Evolutionary conservation across 2,888 invertebrate species (phyloP).

Genomic region (Drepana falcataria): DNA sequence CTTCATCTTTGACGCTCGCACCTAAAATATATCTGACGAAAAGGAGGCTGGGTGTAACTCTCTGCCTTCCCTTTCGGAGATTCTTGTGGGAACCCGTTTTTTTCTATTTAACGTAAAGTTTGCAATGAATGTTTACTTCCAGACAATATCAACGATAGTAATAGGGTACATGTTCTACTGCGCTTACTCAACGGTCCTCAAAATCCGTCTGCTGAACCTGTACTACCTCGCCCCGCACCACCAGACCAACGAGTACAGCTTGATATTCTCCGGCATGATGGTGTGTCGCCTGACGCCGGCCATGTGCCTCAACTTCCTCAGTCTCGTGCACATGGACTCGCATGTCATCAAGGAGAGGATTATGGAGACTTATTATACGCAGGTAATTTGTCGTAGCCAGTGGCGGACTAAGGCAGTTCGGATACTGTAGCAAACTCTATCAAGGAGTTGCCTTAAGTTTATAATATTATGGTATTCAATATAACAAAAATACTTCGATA

Average conservation of each 20-base stretch:
- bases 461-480: too few relatives aligned
- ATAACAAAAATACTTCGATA: too few relatives aligned
- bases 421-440: too few relatives aligned
- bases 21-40: too few relatives aligned
- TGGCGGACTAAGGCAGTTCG: too few relatives aligned
- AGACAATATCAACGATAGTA: slow-evolving; percentile 93
- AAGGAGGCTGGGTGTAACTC: too few relatives aligned
- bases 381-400: slow-evolving; percentile 73
- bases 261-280: slow-evolving; percentile 99
- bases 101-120: too few relatives aligned
- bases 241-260: slow-evolving; percentile 98
- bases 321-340: slow-evolving; percentile 98
- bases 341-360: slow-evolving; percentile 90
- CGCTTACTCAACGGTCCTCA: slow-evolving; percentile 98
- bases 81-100: too few relatives aligned
- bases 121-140: slow-evolving; percentile 20
- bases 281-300: slow-evolving; percentile 98
- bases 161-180: slow-evolving; percentile 98
- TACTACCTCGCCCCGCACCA: slow-evolving; percentile 98
- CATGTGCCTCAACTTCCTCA: slow-evolving; percentile 98
- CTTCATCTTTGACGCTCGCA: too few relatives aligned
- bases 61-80: too few relatives aligned
- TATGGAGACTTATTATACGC: slow-evolving; percentile 96
- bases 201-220: slow-evolving; percentile 96
- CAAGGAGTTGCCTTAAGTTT: too few relatives aligned